Base-by-base conservation (phyloP, 2,888 invertebrate genomes). In the Acleris holmiana region DNA sequence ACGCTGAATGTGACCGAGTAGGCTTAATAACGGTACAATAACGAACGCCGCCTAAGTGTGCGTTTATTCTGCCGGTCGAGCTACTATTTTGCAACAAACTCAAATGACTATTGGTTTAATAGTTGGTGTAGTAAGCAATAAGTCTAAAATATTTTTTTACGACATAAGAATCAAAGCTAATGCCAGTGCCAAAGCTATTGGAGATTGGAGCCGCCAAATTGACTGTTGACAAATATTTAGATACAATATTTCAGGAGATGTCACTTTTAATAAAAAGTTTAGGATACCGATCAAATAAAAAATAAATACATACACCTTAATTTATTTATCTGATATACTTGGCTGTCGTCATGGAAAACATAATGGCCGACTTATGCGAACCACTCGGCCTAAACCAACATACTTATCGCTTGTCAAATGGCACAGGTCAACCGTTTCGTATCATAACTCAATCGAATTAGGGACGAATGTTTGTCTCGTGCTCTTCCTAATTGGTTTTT, bases 11-110 rank as follows among this genome's bases (percentile, higher is more conserved):
- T 68, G 67, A 58, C 67, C 68, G 68, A 78, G 80, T 78, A 76
- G 69, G 75, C 76, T 73, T 65, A 71, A 77, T 86, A 88, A 86
- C 87, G 83, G 86, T 83, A 82, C 69, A 71, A 66, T 77, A 82
- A 82, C 82, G 79, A 78, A 76, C 70, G 71, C 73, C 68, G 68
- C 68, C 71, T 76, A 73, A 75, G 70, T 60, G 61, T 44, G 57
- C 63, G 61, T 61, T 50, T 65, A 62, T 64, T 61, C 48, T 55
- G 67, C 73, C 63, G 67, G 72, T 66, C 67, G 68, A 54, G 71
- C 72, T 61, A 66, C 69, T 68, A 57, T 40, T 66, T 67, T 65
- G 72, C 70, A 69, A 70, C 71, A 73, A 70, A 69, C 71, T 71
- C 68, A 74, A 72, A 69, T 61, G 40, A 58, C 46, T 47, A 62